Conservation (phyloP, 1,140 invertebrate genomes). For the Phenacoccus solenopsis region DNA sequence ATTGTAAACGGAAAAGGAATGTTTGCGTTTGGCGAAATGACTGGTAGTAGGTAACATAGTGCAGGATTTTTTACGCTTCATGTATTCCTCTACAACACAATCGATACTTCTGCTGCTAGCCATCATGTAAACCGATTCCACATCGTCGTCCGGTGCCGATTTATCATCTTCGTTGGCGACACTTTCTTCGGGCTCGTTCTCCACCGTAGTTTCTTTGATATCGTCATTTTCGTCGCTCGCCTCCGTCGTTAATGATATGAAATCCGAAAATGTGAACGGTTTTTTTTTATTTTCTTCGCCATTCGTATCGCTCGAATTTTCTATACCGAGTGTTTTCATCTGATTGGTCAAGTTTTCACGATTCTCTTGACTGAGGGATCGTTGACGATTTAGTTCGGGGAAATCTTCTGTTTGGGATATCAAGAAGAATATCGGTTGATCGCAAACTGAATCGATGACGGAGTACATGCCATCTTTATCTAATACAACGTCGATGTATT, state of each 20-base stretch:
- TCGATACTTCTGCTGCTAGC: constrained; percentile 34
- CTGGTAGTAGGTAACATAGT: constrained; percentile 35
- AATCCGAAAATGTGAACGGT: constrained; percentile 24
- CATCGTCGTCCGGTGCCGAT: constrained; percentile 6
- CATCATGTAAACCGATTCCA: constrained; percentile 36
- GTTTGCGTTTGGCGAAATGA: constrained; percentile 28
- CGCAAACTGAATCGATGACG: constrained; percentile 41
- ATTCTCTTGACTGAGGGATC: constrained; percentile 7
- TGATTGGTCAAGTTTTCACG: neutral
- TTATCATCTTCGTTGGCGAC: neutral
- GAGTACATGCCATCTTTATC: constrained; percentile 43
- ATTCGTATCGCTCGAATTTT: neutral
- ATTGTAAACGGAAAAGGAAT: constrained; percentile 27
- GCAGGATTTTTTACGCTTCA: constrained; percentile 43
- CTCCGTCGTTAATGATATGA: constrained; percentile 21
- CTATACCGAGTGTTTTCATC: neutral
- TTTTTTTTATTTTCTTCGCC: neutral
- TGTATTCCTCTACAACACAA: constrained; percentile 45
- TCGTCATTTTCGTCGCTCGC: constrained; percentile 21
- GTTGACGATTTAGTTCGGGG: constrained; percentile 36
- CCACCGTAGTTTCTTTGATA: neutral
- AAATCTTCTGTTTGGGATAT: constrained; percentile 49
- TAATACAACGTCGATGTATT: constrained; percentile 46
- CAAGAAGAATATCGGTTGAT: constrained; percentile 49
- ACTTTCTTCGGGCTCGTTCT: neutral